These are phyloP conservation scores for Turritopsis rubra DNA, from an alignment of 30 jellyfish, hydroid and myxozoan species.

Conservation along the genomic window DNA sequence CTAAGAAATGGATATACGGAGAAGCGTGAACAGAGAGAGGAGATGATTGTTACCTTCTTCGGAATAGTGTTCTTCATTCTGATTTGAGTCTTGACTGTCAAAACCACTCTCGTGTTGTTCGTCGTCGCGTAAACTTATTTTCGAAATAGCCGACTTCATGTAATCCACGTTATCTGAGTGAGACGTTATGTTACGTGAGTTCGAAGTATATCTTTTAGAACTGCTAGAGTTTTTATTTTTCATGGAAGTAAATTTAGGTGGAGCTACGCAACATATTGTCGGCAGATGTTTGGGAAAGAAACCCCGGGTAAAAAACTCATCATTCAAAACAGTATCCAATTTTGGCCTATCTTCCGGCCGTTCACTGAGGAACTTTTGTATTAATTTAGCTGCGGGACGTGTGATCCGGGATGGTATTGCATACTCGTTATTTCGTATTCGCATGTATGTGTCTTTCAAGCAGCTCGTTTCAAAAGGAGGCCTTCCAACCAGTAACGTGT, in stretches of 20 bases:
- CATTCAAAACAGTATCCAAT: slow-evolving; percentile 56
- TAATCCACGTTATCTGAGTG: slow-evolving; percentile 47
- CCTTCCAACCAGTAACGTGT: slow-evolving; percentile 89
- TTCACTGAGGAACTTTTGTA: slow-evolving; percentile 83
- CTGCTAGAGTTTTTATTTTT: slow-evolving; percentile 32
- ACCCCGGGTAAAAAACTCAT: slow-evolving; percentile 89
- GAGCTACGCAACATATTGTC: slow-evolving; percentile 89
- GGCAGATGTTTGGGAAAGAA: slow-evolving; percentile 88
- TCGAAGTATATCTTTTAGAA: slow-evolving; percentile 31
- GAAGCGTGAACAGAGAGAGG: background rate
- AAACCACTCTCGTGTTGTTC: slow-evolving; percentile 80
- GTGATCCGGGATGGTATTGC: slow-evolving; percentile 93
- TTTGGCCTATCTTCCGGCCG: slow-evolving; percentile 95
- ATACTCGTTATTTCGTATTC: slow-evolving; percentile 90
- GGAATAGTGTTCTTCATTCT: slow-evolving; percentile 25
- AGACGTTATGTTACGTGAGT: slow-evolving; percentile 22
- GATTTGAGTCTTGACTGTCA: slow-evolving; percentile 91
- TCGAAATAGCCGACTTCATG: slow-evolving; percentile 58
- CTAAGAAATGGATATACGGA: background rate
- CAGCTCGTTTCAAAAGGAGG: slow-evolving; percentile 98
- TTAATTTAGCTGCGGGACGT: slow-evolving; percentile 87
- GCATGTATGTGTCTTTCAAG: slow-evolving; percentile 84
- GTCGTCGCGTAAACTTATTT: slow-evolving; percentile 44
- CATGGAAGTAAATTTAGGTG: slow-evolving; percentile 81
- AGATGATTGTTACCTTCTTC: slow-evolving; percentile 24